These are phyloP conservation scores for Drosophila anceps DNA, from an alignment of 2,888 invertebrate species.

Conservation along the genomic window DNA sequence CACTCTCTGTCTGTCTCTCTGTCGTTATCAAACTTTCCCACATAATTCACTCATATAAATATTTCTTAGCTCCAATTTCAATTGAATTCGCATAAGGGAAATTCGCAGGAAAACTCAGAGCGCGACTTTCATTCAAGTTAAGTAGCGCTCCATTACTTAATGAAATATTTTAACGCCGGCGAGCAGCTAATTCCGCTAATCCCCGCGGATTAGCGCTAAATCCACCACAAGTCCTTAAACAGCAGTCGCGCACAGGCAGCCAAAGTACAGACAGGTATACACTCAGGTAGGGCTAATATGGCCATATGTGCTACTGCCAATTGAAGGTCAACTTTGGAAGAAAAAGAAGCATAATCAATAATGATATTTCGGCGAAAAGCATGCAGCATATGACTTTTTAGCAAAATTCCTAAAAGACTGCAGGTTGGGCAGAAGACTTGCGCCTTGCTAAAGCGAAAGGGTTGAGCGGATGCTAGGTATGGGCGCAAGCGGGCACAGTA, in stretches of 20 bases:
- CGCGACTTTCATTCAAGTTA: conserved; percentile 60
- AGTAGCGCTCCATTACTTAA: conserved; percentile 65
- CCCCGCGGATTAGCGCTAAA: conserved; percentile 69
- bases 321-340: conserved; percentile 46
- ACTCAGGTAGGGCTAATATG: conserved; percentile 11
- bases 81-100: conserved; percentile 21
- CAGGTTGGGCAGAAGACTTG: conserved; percentile 32
- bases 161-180: conserved; percentile 65
- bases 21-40: conserved; percentile 26
- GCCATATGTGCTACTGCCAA: conserved; percentile 36
- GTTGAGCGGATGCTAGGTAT: conserved; percentile 38
- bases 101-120: conserved; percentile 28
- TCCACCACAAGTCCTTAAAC: conserved; percentile 79
- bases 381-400: conserved; percentile 71
- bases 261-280: conserved; percentile 3
- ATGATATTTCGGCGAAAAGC: conserved; percentile 50
- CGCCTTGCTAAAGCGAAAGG: conserved; percentile 47
- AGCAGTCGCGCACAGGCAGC: conserved; percentile 40
- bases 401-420: conserved; percentile 43
- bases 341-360: conserved; percentile 37
- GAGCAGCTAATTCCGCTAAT: conserved; percentile 52
- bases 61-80: conserved; percentile 18
- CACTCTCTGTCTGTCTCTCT: no score
- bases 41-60: conserved; percentile 4
- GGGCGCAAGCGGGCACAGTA: conserved; percentile 3